These are phyloP conservation scores for Scaptomyza pallida DNA, from an alignment of 1,140 invertebrate genomes.

Conservation along the genomic window DNA sequence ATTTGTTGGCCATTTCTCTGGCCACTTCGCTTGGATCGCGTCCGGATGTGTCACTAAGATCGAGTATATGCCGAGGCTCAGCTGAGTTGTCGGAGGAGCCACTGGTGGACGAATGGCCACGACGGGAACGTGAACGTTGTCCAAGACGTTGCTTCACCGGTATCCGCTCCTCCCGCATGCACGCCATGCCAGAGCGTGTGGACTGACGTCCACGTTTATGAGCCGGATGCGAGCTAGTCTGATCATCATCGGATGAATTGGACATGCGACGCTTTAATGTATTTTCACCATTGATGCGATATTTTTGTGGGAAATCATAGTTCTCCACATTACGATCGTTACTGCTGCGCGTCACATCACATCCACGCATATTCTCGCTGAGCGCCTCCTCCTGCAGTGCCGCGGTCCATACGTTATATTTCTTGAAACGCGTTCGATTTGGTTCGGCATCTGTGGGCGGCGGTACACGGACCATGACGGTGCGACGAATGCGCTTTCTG, in stretches of 20 bases:
- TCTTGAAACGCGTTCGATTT: conserved; percentile 82
- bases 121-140: conserved; percentile 47
- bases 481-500: conserved; percentile 82
- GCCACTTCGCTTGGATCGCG: conserved; percentile 86
- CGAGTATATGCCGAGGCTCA: conserved; percentile 82
- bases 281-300: conserved; percentile 66
- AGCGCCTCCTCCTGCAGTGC: conserved; percentile 87
- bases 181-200: conserved; percentile 30
- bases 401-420: conserved; percentile 87
- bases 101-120: conserved; percentile 69
- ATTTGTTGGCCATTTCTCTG: conserved; percentile 88
- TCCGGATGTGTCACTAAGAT: conserved; percentile 80
- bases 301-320: conserved; percentile 85
- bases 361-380: conserved; percentile 86
- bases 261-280: conserved; percentile 80
- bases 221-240: conserved; percentile 51
- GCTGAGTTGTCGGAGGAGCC: conserved; percentile 70
- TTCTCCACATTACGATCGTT: conserved; percentile 86
- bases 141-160: conserved; percentile 53
- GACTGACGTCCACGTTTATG: conserved; percentile 63
- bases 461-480: conserved; percentile 85
- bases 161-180: conserved; percentile 29
- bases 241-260: conserved; percentile 68
- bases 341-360: conserved; percentile 85
- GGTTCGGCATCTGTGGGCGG: conserved; percentile 80